Percentiles rank a stretch among this genome's conserved stretches.
Evolutionary conservation across 2,113 vertebrate genomes (phyloP).

Genomic region (Chionodraco myersi): DNA sequence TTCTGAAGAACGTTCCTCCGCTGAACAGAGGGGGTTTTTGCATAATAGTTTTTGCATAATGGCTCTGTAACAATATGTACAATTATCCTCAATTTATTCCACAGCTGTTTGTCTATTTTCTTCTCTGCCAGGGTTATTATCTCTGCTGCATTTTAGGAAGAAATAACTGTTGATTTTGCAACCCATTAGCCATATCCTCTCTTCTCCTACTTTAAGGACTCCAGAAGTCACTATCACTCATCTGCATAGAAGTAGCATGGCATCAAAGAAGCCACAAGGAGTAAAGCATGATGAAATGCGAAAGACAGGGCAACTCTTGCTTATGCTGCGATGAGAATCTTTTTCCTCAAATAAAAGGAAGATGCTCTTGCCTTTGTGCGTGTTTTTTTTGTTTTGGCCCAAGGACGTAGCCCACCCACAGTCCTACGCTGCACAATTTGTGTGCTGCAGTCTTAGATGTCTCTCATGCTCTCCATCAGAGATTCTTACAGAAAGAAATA

Average conservation of each 20-base stretch:
- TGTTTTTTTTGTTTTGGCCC: conserved; percentile 39
- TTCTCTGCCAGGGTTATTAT: conserved; percentile 31
- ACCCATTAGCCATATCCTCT: conserved; percentile 19
- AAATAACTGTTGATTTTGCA: conserved; percentile 27
- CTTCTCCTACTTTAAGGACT: conserved; percentile 40
- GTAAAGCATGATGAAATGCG: conserved; percentile 37
- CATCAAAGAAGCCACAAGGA: conserved; percentile 49
- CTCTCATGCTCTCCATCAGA: conserved; percentile 62
- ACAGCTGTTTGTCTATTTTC: conserved; percentile 43
- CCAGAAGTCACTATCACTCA: conserved; percentile 62
- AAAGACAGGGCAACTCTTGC: conserved; percentile 48
- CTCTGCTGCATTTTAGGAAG: conserved; percentile 36
- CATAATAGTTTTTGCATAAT: conserved; percentile 51
- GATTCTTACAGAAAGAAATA: conserved; percentile 4
- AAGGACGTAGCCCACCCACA: conserved; percentile 61
- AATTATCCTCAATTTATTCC: conserved; percentile 43
- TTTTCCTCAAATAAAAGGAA: conserved; percentile 42
- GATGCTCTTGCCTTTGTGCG: conserved; percentile 35
- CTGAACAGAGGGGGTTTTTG: conserved; percentile 22
- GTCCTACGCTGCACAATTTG: conserved; percentile 38
- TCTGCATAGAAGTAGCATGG: conserved; percentile 36
- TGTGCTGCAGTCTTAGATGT: conserved; percentile 64
- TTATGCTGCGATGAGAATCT: conserved; percentile 43
- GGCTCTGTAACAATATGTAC: conserved; percentile 21
- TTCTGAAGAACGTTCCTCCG: conserved; percentile 4